Evolutionary conservation across 1,140 invertebrate genomes (phyloP).

Genomic region (Drosophila arawakana): DNA sequence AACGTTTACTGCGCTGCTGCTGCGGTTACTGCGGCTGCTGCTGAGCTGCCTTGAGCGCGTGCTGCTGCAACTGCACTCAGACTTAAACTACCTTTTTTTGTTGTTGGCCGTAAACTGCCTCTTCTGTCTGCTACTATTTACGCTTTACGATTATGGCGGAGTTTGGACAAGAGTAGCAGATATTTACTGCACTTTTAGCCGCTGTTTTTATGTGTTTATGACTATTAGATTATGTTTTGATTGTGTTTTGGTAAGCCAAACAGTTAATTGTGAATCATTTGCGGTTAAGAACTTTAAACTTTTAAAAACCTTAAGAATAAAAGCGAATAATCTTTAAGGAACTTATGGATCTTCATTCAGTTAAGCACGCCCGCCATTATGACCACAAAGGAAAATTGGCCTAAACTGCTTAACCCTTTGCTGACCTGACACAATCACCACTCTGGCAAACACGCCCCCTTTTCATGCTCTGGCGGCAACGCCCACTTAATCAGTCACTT

Average conservation of each 20-base stretch:
- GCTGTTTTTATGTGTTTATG: not conserved
- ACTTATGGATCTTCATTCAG: conserved; percentile 19
- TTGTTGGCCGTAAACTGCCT: not conserved
- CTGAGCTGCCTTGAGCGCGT: conserved; percentile 30
- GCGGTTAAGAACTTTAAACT: too few species aligned
- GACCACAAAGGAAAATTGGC: conserved; percentile 8
- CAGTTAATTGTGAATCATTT: not conserved
- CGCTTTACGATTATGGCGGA: conserved; percentile 28
- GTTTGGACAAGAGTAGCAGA: conserved; percentile 13
- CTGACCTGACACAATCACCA: not conserved
- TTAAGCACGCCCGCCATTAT: conserved; percentile 36
- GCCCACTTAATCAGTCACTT: conserved; percentile 37
- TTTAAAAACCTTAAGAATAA: too few species aligned
- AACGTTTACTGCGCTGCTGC: conserved; percentile 31
- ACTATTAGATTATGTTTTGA: not conserved
- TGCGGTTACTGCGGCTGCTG: not conserved
- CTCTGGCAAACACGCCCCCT: not conserved
- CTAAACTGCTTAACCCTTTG: not conserved
- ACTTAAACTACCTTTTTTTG: conserved; percentile 27
- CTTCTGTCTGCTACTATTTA: conserved; percentile 40
- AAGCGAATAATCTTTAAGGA: too few species aligned
- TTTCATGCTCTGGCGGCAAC: conserved; percentile 4
- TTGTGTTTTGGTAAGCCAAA: not conserved
- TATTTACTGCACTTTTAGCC: conserved; percentile 6
- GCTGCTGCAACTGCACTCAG: conserved; percentile 42